Conservation (phyloP, 2,113 vertebrate species). For the Acrocephalus kingi region DNA sequence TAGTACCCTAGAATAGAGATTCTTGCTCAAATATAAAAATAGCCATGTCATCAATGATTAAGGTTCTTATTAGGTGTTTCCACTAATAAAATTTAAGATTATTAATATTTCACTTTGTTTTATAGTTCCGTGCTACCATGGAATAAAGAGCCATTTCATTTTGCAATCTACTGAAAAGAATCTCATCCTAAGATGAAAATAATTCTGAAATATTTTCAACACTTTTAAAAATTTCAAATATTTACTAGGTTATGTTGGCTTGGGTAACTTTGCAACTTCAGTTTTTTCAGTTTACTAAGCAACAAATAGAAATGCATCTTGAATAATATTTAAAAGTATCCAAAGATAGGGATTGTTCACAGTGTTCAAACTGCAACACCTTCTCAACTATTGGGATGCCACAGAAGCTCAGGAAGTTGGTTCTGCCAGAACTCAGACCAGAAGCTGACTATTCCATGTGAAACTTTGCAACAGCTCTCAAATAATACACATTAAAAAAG, state of each 20-base stretch:
- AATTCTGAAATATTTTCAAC: not conserved
- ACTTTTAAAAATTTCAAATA: not conserved
- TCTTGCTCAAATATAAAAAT: not conserved
- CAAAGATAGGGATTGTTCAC: not conserved
- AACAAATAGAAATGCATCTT: not conserved
- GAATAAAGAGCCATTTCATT: not conserved
- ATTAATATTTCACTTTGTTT: not conserved
- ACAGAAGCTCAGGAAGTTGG: not conserved
- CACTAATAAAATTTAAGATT: not conserved
- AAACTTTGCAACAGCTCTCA: not conserved
- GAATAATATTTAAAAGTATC: not conserved
- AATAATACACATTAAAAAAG: not conserved
- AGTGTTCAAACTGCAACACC: not conserved
- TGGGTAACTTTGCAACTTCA: not conserved
- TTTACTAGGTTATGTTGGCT: not conserved
- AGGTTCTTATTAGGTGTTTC: not conserved
- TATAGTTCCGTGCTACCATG: not conserved
- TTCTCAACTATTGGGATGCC: not conserved
- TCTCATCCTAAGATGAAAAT: not conserved
- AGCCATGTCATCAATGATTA: not conserved
- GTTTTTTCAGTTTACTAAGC: not conserved
- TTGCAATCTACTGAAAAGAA: not conserved
- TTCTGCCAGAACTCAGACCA: not conserved
- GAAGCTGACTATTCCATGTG: not conserved
- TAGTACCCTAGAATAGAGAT: not conserved